Percentiles rank a stretch among this genome's conserved stretches.
Conservation (phyloP, 2,113 vertebrate genomes). For the Pachypanchax playfairii region DNA sequence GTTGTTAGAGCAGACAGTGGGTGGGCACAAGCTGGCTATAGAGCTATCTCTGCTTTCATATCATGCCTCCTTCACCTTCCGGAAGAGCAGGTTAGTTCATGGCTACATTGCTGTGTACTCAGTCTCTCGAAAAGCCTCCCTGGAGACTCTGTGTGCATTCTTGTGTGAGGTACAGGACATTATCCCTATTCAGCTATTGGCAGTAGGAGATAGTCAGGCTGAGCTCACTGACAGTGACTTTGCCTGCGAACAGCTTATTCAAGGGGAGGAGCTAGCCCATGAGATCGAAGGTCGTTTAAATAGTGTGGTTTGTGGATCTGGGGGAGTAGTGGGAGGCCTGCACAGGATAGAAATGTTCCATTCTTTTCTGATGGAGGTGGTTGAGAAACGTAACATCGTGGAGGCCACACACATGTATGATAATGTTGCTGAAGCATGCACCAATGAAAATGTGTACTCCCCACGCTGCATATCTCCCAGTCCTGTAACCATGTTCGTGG, state of each 20-base stretch:
- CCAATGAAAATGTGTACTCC: constrained; percentile 88
- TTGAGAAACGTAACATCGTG: constrained; percentile 91
- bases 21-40: constrained; percentile 84
- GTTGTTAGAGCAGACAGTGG: constrained; percentile 85
- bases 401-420: constrained; percentile 96
- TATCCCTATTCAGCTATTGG: constrained; percentile 92
- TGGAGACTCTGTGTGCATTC: constrained; percentile 94
- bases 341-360: constrained; percentile 90
- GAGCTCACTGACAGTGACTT: constrained; percentile 87
- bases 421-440: constrained; percentile 89
- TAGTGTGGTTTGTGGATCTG: constrained; percentile 80
- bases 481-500: constrained; percentile 89
- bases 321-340: constrained; percentile 81
- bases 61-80: constrained; percentile 89
- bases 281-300: constrained; percentile 92
- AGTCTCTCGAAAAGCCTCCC: constrained; percentile 86
- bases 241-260: constrained; percentile 87
- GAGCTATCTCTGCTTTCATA: constrained; percentile 92
- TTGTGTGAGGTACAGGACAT: constrained; percentile 95
- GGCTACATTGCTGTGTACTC: constrained; percentile 95
- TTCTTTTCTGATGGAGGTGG: constrained; percentile 89
- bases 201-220: constrained; percentile 83
- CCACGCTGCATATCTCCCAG: constrained; percentile 92
- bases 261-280: constrained; percentile 95
- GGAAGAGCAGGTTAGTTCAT: constrained; percentile 92